Evolutionary conservation across 2,113 vertebrate species (phyloP).

Genomic region (Natator depressus): DNA sequence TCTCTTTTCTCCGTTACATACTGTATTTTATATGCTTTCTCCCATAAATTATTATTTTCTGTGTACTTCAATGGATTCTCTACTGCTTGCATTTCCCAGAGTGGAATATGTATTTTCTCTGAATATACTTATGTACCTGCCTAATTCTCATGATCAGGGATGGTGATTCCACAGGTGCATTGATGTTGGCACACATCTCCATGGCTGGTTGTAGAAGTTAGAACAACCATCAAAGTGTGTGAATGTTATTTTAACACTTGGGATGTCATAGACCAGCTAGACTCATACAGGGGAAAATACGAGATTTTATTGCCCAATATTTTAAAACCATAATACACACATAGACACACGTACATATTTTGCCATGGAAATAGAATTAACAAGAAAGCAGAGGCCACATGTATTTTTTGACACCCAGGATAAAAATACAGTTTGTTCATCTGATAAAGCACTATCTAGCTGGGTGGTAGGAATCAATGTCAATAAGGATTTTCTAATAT

Average conservation of each 20-base stretch:
- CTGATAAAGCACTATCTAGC: neutral
- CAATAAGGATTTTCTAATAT: neutral
- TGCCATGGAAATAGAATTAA: constrained; percentile 27
- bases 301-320: constrained; percentile 8
- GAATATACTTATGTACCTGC: neutral
- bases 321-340: constrained; percentile 4
- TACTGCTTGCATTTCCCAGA: neutral
- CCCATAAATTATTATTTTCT: neutral
- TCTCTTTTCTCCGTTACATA: neutral
- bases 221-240: neutral
- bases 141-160: neutral
- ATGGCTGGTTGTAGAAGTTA: neutral
- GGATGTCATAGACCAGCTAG: constrained; percentile 27
- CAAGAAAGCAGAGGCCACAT: neutral
- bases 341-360: neutral
- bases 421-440: neutral
- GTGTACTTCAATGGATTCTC: neutral
- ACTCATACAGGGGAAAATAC: constrained; percentile 8
- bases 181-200: neutral
- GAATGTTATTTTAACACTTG: constrained; percentile 1
- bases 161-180: neutral
- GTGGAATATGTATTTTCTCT: neutral
- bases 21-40: accelerated
- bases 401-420: neutral
- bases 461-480: neutral